Evolutionary conservation across 1,140 invertebrate genomes (phyloP), one percentile per base, ranked within the genome.

Genomic region (Oncopeltus fasciatus): DNA sequence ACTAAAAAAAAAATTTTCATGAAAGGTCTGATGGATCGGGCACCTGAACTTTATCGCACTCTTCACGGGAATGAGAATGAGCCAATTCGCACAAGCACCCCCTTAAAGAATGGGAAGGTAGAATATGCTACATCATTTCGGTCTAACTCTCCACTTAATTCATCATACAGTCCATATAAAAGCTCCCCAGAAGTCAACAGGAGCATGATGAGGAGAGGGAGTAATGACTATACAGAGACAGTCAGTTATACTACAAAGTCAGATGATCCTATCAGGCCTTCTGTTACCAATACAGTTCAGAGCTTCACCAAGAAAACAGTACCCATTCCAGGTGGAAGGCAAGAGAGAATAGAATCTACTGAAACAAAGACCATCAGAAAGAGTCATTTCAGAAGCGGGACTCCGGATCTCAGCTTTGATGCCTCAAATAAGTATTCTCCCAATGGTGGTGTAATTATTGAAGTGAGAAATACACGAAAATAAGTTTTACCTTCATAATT

Each of bases 11-110:
- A 82, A 68, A 74, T 83, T 62, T 88, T 88, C 69, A 74, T 89
- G 69, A 80, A 83, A 66, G 82, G 81, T 1, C 72, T 89, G 11
- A 78, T 82, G 66, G 84, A 86, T 64, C 79, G 84, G 63, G 85
- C 87, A 0, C 85, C 86, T 12, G 83, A 88, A 67, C 76, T 89
- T 21, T 90, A 78, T 73, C 83, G 79, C 70, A 85, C 81, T 53
- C 75, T 84, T 61, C 83, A 81, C 69, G 83, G 80, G 21, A 67
- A 65, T 64, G 61, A 67, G 60, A 63, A 61, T 49, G 53, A 63
- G 16, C 27, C 53, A n/a, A 29, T 60, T 12, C 61, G 20, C 51
- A 68, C 65, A 38, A 70, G 65, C 24, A 67, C 66, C 28, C 67
- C 66, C 27, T 28, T 67, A 21, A 68, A 68, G 59, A 70, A 68